Evolutionary conservation across 2,888 invertebrate genomes (phyloP), one percentile per base, ranked within the genome.

Genomic region (Hydropsyche betteni): DNA sequence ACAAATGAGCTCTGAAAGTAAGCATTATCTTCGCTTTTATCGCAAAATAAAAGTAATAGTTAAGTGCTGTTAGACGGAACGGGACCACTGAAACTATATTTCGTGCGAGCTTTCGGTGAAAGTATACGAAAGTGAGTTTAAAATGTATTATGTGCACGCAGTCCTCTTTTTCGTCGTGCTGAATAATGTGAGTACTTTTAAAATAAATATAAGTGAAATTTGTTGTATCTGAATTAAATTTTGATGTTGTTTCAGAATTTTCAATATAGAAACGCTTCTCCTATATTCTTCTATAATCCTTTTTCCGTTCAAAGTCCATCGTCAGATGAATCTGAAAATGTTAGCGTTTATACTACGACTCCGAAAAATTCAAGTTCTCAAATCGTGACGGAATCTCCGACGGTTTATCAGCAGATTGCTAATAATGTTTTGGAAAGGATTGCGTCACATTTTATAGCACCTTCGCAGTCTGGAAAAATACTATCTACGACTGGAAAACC

Each of bases 331-430:
- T 52, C 68, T 6, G 79, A 79, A 33, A 79, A 77, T 76, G 86
- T 88, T 70, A 87, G 87, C 77, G 85, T 85, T 73, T 88, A 88
- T 81, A 86, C 86, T 5, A 85, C 85, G 10, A 74, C 75, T 4
- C 38, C 68, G 6, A 61, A 36, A 24, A 68, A 16, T 0, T 81
- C 83, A 52, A 81, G 82, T 55, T 81, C 83, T 0, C 80, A 81
- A 5, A 83, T 82, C 4, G 81, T 81, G 8, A 79, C 78, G 16
- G 76, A 80, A 3, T 80, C 82, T 1, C 77, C 83, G 0, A 85
- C 85, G 73, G 86, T 87, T 0, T 88, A 87, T 81, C 84, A 83
- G 38, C 86, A 87, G 81, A 86, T 88, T 33, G 87, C 87, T 2
- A 85, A 81, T 78, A 87, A 86, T 74, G 82, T 87, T 5, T 86